phyloP scores from a whole-genome alignment of 2,797 vertebrate species.

The Acropternis orthonyx region DNA sequence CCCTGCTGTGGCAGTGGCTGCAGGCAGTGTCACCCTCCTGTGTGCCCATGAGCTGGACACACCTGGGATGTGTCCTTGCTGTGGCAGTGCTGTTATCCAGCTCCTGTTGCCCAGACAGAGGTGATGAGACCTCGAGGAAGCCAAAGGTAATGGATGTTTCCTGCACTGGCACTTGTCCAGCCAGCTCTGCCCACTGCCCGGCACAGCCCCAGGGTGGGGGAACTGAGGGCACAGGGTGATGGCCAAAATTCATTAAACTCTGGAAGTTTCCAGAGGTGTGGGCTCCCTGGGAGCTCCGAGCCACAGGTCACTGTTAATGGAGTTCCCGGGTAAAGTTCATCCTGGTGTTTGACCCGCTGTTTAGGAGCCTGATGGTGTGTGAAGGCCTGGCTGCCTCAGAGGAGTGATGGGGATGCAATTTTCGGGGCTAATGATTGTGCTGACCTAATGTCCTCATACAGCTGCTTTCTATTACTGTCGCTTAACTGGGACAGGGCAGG shows the following conservation, averaged over 20 bases:
- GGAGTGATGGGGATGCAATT: not conserved
- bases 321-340: not conserved
- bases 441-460: constrained; percentile 55
- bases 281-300: not conserved
- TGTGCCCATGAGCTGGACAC: not conserved
- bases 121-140: fast-evolving
- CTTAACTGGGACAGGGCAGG: constrained; percentile 2
- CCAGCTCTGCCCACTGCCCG: not conserved
- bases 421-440: constrained; percentile 51
- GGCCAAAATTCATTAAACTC: not conserved
- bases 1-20: not conserved
- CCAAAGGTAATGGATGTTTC: fast-evolving
- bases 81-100: fast-evolving
- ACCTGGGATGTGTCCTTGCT: not conserved
- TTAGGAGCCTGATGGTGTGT: constrained; percentile 27
- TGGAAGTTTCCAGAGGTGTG: not conserved
- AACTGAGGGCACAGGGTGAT: not conserved
- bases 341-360: not conserved
- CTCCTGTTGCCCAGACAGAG: fast-evolving
- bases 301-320: not conserved
- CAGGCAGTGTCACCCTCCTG: not conserved
- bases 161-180: fast-evolving
- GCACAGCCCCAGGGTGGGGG: not conserved
- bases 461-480: constrained; percentile 34
- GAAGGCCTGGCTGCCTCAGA: not conserved